Evolutionary conservation across 2,113 vertebrate species (phyloP), one percentile per base, ranked within the genome.

Genomic region (Donacobius atricapilla): DNA sequence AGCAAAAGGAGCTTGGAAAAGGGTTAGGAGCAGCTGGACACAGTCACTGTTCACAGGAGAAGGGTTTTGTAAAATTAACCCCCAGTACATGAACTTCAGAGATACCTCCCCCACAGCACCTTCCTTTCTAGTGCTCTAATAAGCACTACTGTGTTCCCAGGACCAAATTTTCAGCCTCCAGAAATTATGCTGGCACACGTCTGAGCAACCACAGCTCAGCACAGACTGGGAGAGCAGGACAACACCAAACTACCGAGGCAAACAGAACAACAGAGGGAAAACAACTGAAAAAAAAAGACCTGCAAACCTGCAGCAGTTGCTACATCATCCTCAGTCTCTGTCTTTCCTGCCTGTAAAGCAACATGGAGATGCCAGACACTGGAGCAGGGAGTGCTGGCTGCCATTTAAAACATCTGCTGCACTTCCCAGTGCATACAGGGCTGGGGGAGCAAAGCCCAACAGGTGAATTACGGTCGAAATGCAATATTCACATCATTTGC

Each of bases 191-290:
- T 0, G 4, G 51, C 23, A 60, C 13, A 0, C 3, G 30, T 45
- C n/a, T 81, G 22, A 78, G 56, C 40, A 78, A 69, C 53, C 45
- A 30, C 2, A 4, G 68, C 39, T 71, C 73, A 88, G 77, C 71
- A 69, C 10, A 1, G 35, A 19, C 37, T 47, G 78, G 76, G 44
- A 14, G 30, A 86, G 33, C 27, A 39, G 69, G 53, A 61, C 20
- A 51, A 1, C 54, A 39, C 37, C 39, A 19, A 0, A 0, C 13
- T 30, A 56, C 24, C 0, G 0, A 42, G 31, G 63, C 33, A 60
- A 37, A 20, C 6, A 63, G 15, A 9, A 9, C 7, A 1, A 20
- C 1, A 2, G 31, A 56, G 35, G 3, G 2, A 25, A 68, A 64
- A 65, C 9, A 22, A 13, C 33, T 9, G 0, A 66, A 89, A 56